These are phyloP conservation scores for Gymnothorax javanicus DNA, from an alignment of 2,797 vertebrate species.

Conservation along the genomic window DNA sequence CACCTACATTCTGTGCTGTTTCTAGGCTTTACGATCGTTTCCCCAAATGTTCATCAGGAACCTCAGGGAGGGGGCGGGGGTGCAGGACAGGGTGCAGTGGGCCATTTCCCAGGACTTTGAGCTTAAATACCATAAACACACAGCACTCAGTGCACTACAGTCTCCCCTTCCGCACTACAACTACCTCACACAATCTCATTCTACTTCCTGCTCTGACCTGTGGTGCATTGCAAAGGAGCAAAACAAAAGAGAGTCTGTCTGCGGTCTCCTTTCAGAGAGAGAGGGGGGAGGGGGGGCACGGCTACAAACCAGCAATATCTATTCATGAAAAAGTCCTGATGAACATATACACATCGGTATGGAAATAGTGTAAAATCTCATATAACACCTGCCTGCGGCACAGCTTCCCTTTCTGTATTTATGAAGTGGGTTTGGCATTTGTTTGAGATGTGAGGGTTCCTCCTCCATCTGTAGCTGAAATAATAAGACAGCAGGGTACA, in stretches of 20 bases:
- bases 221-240: neutral
- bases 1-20: neutral
- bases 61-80: too few relatives aligned
- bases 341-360: neutral
- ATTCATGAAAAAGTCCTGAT: neutral
- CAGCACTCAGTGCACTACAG: neutral
- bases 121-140: neutral
- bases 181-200: neutral
- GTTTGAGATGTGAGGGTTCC: neutral
- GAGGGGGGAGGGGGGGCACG: neutral
- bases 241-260: neutral
- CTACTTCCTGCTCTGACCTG: neutral
- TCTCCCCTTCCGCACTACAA: neutral
- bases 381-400: neutral
- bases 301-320: neutral
- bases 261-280: neutral
- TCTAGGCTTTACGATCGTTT: neutral
- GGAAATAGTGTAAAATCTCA: neutral
- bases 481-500: neutral
- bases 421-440: neutral
- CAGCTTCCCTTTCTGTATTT: neutral
- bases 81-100: neutral
- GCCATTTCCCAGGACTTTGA: neutral
- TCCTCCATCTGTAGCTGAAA: neutral
- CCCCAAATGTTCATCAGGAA: neutral